phyloP scores from a whole-genome alignment of 2,113 vertebrate species.

The Acrocephalus arundinaceus region DNA sequence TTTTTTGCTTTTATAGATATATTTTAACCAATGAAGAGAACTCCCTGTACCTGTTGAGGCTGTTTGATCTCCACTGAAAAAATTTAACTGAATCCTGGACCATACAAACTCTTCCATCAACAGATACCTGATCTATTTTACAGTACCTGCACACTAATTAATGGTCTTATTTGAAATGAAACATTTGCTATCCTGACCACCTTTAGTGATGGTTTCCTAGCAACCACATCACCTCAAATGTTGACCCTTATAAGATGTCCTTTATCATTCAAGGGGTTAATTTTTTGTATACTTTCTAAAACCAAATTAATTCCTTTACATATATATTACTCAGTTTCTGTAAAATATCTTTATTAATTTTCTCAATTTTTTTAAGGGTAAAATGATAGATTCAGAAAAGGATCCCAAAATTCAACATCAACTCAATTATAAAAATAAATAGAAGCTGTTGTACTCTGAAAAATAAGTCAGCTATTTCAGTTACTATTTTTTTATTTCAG shows the following conservation, averaged over 20 bases:
- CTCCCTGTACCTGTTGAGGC: background rate
- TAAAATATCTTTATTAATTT: background rate
- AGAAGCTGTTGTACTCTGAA: background rate
- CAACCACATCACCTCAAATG: slow-evolving; percentile 6
- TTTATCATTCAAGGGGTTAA: background rate
- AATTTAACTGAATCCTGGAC: background rate
- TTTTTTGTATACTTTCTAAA: background rate
- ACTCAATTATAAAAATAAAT: background rate
- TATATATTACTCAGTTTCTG: background rate
- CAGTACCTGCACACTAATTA: slow-evolving; percentile 13
- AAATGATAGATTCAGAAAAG: background rate
- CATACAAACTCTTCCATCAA: background rate
- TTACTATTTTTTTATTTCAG: background rate
- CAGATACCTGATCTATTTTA: background rate
- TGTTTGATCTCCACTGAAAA: background rate
- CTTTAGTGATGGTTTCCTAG: slow-evolving; percentile 43
- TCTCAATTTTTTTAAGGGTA: background rate
- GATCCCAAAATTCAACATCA: background rate
- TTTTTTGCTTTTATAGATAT: background rate
- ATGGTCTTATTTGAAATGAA: slow-evolving; percentile 8
- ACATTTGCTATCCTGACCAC: background rate
- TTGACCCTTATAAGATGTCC: background rate
- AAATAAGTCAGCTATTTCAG: background rate
- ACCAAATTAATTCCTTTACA: background rate
- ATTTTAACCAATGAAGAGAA: background rate